Evolutionary conservation across 2,797 vertebrate species (phyloP).

Genomic region (Acipenser ruthenus): DNA sequence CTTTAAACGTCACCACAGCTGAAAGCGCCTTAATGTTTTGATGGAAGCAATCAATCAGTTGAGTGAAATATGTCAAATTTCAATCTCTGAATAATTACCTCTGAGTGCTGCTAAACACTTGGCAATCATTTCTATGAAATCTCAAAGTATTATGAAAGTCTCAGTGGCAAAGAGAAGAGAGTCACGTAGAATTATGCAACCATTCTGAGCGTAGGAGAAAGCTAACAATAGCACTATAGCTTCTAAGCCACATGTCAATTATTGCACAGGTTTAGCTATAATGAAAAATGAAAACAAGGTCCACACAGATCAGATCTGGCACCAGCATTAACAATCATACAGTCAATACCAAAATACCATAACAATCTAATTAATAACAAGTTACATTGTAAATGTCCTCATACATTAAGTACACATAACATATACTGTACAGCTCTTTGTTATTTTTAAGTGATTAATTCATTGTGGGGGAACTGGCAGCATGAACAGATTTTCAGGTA

Average conservation of each 20-base stretch:
- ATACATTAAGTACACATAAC: too few species aligned
- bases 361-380: too few species aligned
- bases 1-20: constrained; percentile 2
- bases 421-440: too few species aligned
- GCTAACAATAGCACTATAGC: neutral
- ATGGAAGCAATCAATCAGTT: constrained; percentile 42
- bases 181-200: neutral
- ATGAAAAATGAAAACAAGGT: too few species aligned
- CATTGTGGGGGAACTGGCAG: too few species aligned
- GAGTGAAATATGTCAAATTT: constrained; percentile 49
- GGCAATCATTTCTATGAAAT: neutral
- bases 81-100: constrained; percentile 45
- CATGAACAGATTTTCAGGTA: too few species aligned
- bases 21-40: constrained; percentile 22
- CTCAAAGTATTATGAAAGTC: neutral
- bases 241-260: neutral
- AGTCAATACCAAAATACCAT: too few species aligned
- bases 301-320: too few species aligned
- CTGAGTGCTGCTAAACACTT: constrained; percentile 34
- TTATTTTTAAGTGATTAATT: too few species aligned
- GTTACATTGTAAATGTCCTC: too few species aligned
- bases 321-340: too few species aligned
- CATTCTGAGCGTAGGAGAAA: neutral
- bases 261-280: too few species aligned
- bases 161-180: neutral